A percentile compares a stretch with the other conserved stretches of the same genome.
These are phyloP conservation scores for Pterostichus madidus DNA, from an alignment of 2,888 invertebrate genomes.

Conservation along the genomic window DNA sequence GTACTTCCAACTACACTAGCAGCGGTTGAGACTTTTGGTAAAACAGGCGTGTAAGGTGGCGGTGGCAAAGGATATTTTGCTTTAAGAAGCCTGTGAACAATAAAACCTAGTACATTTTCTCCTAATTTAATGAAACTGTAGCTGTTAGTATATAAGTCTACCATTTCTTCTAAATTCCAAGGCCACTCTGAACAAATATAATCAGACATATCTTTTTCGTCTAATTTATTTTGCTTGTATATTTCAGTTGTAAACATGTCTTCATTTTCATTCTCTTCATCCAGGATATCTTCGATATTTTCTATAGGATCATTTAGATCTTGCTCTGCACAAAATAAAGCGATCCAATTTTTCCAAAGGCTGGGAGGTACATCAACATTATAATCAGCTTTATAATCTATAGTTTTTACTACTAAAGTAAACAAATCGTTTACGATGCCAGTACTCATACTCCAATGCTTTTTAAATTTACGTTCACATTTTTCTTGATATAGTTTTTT, in stretches of 20 bases:
- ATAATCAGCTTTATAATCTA: constrained; percentile 77
- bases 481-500: constrained; percentile 80
- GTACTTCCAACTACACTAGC: constrained; percentile 73
- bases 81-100: constrained; percentile 73
- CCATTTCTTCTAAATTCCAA: constrained; percentile 79
- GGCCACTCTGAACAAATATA: constrained; percentile 80
- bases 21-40: constrained; percentile 72
- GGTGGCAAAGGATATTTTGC: constrained; percentile 74
- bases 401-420: constrained; percentile 79
- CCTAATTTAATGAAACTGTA: constrained; percentile 73
- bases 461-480: constrained; percentile 77
- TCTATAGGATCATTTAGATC: constrained; percentile 79
- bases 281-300: constrained; percentile 75
- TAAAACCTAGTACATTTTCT: constrained; percentile 74
- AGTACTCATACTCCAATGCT: constrained; percentile 78
- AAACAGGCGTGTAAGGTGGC: constrained; percentile 70
- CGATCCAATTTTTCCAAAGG: constrained; percentile 80
- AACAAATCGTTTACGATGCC: constrained; percentile 80
- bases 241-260: constrained; percentile 77
- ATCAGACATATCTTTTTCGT: constrained; percentile 80
- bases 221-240: constrained; percentile 79
- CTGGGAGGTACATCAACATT: constrained; percentile 77
- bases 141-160: constrained; percentile 77
- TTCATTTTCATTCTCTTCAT: constrained; percentile 75
- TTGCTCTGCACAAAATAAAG: constrained; percentile 79